Base-by-base conservation (phyloP, 2,797 vertebrate genomes). In the Crenichthys baileyi region DNA sequence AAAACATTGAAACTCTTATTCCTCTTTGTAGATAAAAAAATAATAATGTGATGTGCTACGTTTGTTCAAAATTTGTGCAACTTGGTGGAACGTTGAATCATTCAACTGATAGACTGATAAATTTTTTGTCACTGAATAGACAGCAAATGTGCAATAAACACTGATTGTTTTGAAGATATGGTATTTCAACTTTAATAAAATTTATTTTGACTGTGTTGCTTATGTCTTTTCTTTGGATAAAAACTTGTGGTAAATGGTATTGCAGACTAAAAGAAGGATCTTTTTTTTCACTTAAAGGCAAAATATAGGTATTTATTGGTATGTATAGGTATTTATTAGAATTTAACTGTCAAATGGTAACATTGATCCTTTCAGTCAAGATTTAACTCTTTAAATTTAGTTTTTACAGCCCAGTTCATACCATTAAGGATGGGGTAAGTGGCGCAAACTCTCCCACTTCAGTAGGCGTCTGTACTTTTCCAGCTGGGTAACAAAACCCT, bases 401-500 rank as follows among this genome's bases (percentile, higher is more conserved):
- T 16, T 44, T 82, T 88, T 85, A 78, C 60, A 80, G 60, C 78
- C 24, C 36, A 41, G 51, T 24, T 51, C 46, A 31, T 39, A 63
- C 41, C 68, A 58, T 51, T 63, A 78, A 26, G 18, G 26, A 7
- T 60, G 26, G 3, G 18, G 24, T 8, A 18, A 7, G 1, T 58
- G 15, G 36, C 60, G 22, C 36, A 46, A 61, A 44, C 7, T n/a
- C 5, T 16, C 7, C 48, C 16, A 16, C 60, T 55, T 82, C 77
- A 84, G 73, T 61, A 24, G 75, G 50, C 18, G 75, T 71, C 70
- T 75, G 63, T 70, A 84, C 82, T 85, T 82, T 80, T 76, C 78
- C 61, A 36, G 31, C 44, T 53, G 46, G 56, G 2, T 22, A 53
- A 55, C 9, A n/a, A 56, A 2, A 4, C 5, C 77, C 39, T 55